A percentile compares a stretch with the other conserved stretches of the same genome.
Evolutionary conservation across 2,113 vertebrate species (phyloP).

Genomic region (Telmatochromis brichardi): DNA sequence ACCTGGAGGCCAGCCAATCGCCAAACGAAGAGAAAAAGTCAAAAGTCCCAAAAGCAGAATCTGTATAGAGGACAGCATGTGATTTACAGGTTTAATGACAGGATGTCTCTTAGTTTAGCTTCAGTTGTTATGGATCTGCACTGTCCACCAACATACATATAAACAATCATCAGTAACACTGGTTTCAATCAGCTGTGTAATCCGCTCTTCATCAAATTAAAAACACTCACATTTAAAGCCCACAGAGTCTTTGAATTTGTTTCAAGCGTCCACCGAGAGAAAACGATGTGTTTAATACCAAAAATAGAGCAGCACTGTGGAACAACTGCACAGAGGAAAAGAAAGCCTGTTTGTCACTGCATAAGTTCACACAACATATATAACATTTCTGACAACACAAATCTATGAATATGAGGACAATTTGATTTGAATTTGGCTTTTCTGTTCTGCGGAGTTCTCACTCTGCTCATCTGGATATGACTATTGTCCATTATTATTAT

Average conservation of each 20-base stretch:
- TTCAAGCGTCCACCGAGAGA: accelerated
- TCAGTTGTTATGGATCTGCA: background rate
- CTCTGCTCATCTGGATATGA: background rate
- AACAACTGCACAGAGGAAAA: background rate
- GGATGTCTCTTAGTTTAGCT: background rate
- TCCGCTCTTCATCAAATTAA: background rate
- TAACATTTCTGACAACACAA: background rate
- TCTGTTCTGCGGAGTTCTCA: background rate
- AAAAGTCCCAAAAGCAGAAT: background rate
- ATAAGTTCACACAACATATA: background rate
- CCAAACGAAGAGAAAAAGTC: background rate
- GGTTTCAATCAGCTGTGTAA: background rate
- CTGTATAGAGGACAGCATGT: background rate
- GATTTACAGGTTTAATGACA: accelerated
- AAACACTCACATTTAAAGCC: background rate
- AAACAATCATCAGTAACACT: background rate
- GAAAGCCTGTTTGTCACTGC: background rate
- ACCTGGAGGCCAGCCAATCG: background rate
- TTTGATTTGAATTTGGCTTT: background rate
- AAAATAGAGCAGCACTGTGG: background rate
- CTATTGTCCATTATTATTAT: background rate
- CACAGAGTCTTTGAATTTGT: background rate
- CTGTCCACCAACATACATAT: background rate
- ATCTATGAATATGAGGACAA: background rate
- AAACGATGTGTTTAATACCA: background rate